Base-by-base conservation (phyloP, 2,888 invertebrate species). In the Xestia ashworthii region DNA sequence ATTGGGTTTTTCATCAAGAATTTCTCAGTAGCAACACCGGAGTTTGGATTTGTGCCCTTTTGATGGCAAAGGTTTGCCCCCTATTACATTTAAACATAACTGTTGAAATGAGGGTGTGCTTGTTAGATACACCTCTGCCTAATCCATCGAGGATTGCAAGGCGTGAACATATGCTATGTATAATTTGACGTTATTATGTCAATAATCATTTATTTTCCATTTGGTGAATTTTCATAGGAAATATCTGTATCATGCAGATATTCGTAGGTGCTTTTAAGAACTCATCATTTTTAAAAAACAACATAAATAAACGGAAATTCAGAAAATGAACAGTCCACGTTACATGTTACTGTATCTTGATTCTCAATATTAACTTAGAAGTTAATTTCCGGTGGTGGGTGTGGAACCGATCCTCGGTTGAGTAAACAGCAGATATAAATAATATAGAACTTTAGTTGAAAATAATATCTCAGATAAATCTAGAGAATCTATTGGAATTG, bases 331-430 rank as follows among this genome's bases (percentile, higher is more conserved):
- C 12, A 53, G 14, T 3, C 38, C 6, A 22, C 48, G 9, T 38
- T 46, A 69, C 14, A 11, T 46, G 46, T 38, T 12, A 44, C 50
- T 19, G 19, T 76, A 76, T 62, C 38, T 60, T 19, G 25, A 55
- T 41, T 48, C 32, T 32, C 66, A 67, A 60, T 82, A 76, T 68
- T 41, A 71, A 48, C 82, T 76, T 41, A 60, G n/a, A 60, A 68
- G 19, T 76, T 60, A 71, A 81, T 81, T 76, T 76, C 81, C 82
- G 64, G 58, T 60, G 25, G 44, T 69, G 58, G 64, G 68, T 82
- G n/a, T 82, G 22, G 14, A 58, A 58, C 3, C 62, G 19, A 81
- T 55, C 16, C n/a, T 38, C 19, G 55, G 8, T 38, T 16, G 14
- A 46, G 32, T 8, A 70, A 69, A 78, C 44, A 71, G 41, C 14